Base-by-base conservation (phyloP, 2,113 vertebrate genomes). In the Pangasianodon hypophthalmus region DNA sequence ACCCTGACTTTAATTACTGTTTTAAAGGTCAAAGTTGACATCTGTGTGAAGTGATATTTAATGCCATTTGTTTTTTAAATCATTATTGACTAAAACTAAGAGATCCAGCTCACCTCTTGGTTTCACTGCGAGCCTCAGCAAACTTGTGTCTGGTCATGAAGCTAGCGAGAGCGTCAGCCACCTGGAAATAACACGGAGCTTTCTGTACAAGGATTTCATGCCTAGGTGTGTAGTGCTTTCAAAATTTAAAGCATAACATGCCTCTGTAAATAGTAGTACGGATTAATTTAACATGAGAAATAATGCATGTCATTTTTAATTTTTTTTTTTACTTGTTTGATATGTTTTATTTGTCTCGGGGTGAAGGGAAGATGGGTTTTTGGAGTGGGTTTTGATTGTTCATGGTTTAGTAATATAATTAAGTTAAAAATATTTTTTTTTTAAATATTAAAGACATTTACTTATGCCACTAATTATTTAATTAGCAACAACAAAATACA, bases 141-240 rank as follows among this genome's bases (percentile, higher is more conserved):
- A 95, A 95, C 92, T 93, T 94, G 90, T 95, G 93, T 92, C 95
- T 94, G 79, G 92, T 46, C 91, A 95, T 85, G 79, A 96, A 96
- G 44, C 94, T 19, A 7, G 94, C 91, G 69, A 95, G 92, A 1
- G 93, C 93, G 6, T 95, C 95, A 6, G 60, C 93, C 75, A 95
- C 95, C 92, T 95, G 4, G 56, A 87, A 85, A 64, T 58, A 62
- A 88, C 52, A 93, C 1, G 19, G 37, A 26, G 56, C 10, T 75
- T 19, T 16, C 0, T 81, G 56, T 73, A 32, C 14, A 18, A n/a
- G 48, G 54, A 37, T 16, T 52, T 54, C 80, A 54, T 54, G 50
- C 80, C 50, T 56, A 32, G 16, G 37, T 24, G 8, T 75, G 71
- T 24, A 24, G 2, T 21, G 46, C 37, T 75, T 14, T 75, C 37